Percentiles rank a stretch among this genome's conserved stretches.
phyloP scores from a whole-genome alignment of 2,888 invertebrate genomes.

The Harpalus rufipes region DNA sequence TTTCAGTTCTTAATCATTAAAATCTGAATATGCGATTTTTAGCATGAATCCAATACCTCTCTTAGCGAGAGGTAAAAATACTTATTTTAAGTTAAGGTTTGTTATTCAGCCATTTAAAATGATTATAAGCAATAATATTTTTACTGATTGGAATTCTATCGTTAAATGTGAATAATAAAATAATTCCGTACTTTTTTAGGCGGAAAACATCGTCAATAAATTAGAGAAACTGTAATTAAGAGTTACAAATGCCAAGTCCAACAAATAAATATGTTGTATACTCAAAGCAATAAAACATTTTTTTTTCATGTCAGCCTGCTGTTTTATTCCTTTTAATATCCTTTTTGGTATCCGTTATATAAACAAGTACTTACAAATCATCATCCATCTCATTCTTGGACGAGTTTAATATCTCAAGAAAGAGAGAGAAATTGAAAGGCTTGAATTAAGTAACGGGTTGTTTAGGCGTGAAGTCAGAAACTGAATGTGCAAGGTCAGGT shows the following conservation, averaged over 20 bases:
- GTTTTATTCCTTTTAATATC: conserved; percentile 5
- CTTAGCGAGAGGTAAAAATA: too few relatives aligned
- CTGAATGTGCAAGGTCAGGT: conserved; percentile 39
- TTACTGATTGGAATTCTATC: background rate
- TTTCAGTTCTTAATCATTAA: too few relatives aligned
- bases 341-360: conserved; percentile 5
- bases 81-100: background rate
- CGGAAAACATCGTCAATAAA: conserved; percentile 24
- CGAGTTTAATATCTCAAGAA: background rate
- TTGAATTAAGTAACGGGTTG: conserved; percentile 32
- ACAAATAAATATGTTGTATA: conserved; percentile 13
- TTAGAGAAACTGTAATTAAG: conserved; percentile 27
- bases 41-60: too few relatives aligned
- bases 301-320: background rate
- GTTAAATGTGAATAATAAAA: background rate
- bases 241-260: conserved; percentile 42
- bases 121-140: background rate
- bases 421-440: background rate
- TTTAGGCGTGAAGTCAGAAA: conserved; percentile 29
- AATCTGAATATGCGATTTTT: too few relatives aligned
- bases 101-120: background rate
- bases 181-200: conserved; percentile 1
- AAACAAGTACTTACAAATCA: background rate
- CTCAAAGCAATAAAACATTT: conserved; percentile 25
- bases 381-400: background rate